Percentiles rank a stretch among this genome's conserved stretches.
Evolutionary conservation across 1,140 invertebrate genomes (phyloP).

Genomic region (Pseudomyrmex concolor): DNA sequence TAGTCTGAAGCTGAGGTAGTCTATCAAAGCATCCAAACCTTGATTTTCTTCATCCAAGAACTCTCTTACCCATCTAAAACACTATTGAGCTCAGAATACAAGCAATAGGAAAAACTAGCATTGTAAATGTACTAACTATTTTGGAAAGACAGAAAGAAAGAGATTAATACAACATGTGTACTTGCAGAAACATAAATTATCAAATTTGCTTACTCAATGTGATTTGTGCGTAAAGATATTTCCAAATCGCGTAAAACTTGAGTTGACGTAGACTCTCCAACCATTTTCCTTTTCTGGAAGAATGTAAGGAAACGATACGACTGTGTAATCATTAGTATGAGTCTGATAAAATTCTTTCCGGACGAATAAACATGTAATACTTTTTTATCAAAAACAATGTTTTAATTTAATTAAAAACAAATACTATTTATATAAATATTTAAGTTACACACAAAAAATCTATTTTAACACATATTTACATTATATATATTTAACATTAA

Average conservation of each 20-base stretch:
- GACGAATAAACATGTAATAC: background rate
- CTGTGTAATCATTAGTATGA: slow-evolving; percentile 82
- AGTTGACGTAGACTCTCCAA: slow-evolving; percentile 98
- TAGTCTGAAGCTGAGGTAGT: slow-evolving; percentile 97
- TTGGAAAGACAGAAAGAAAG: background rate
- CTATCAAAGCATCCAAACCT: slow-evolving; percentile 97
- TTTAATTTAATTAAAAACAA: too few species aligned
- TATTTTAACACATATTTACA: too few species aligned
- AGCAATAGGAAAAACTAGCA: too few species aligned
- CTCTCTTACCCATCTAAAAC: slow-evolving; percentile 97
- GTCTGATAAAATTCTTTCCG: slow-evolving; percentile 49
- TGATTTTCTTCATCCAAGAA: slow-evolving; percentile 98
- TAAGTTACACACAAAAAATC: too few species aligned
- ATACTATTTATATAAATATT: too few species aligned
- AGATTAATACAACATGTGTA: too few species aligned
- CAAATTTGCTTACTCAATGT: slow-evolving; percentile 95
- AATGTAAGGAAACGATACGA: slow-evolving; percentile 85
- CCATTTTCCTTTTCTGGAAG: slow-evolving; percentile 98
- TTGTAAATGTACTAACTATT: too few species aligned
- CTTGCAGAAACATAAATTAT: background rate
- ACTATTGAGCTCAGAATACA: slow-evolving; percentile 38
- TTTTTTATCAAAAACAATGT: too few species aligned
- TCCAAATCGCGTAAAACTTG: slow-evolving; percentile 99
- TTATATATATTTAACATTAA: too few species aligned
- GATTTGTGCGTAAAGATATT: slow-evolving; percentile 99